phyloP scores from a whole-genome alignment of 2,888 invertebrate species.

The Chloroclystis v-ata region DNA sequence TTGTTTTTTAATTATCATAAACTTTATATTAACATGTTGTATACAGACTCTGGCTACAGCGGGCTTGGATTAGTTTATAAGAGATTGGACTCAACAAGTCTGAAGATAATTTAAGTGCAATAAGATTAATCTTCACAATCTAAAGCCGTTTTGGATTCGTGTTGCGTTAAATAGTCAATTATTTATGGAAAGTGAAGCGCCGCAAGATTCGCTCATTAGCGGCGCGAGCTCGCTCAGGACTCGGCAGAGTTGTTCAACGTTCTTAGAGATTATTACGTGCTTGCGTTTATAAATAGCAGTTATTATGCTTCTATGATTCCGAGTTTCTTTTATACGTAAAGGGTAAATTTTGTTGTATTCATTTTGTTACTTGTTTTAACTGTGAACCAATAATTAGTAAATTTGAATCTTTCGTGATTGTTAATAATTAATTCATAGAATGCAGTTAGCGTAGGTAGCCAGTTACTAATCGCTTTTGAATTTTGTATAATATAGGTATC shows the following conservation, averaged over 20 bases:
- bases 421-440: no score
- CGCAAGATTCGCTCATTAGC: no score
- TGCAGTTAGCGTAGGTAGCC: no score
- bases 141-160: constrained; percentile 12
- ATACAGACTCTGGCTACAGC: no score
- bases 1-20: not conserved
- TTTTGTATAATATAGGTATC: constrained; percentile 8
- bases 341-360: no score
- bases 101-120: constrained; percentile 26
- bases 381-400: not conserved
- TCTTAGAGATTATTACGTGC: no score
- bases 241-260: not conserved
- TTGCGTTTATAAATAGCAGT: no score
- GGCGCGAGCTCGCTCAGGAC: no score
- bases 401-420: not conserved
- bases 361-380: not conserved
- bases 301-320: no score
- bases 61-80: constrained; percentile 5
- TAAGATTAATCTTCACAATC: constrained; percentile 11
- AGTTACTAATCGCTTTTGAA: not conserved
- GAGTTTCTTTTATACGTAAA: no score
- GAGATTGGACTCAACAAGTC: constrained; percentile 16
- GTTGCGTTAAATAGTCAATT: constrained; percentile 18
- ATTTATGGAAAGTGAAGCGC: constrained; percentile 5
- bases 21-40: no score